These are phyloP conservation scores for Danaus melanippus DNA, from an alignment of 1,140 invertebrate genomes.

Conservation along the genomic window DNA sequence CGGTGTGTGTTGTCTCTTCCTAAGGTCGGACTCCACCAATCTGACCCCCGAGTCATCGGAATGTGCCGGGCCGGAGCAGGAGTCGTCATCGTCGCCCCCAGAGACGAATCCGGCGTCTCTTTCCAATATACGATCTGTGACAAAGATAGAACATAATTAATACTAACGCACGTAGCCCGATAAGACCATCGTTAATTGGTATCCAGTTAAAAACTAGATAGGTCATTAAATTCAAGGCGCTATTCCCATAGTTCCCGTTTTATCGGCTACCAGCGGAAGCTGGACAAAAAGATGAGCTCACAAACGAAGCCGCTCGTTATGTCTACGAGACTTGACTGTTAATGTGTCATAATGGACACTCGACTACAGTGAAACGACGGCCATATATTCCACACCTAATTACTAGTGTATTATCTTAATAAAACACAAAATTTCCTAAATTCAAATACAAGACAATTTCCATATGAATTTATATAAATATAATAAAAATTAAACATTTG, in stretches of 20 bases:
- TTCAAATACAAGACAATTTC: too few relatives aligned
- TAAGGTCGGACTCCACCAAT: constrained; percentile 75
- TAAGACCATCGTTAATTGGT: too few relatives aligned
- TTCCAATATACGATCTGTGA: constrained; percentile 72
- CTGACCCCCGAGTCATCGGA: constrained; percentile 83
- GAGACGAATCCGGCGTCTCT: constrained; percentile 82
- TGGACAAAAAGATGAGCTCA: constrained; percentile 35
- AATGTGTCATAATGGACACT: constrained; percentile 15
- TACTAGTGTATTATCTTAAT: too few relatives aligned
- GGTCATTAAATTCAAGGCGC: background rate
- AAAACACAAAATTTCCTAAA: too few relatives aligned
- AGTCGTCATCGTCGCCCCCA: constrained; percentile 78
- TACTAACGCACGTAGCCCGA: background rate
- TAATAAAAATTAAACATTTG: too few relatives aligned
- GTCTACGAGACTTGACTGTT: constrained; percentile 26
- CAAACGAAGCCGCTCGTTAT: constrained; percentile 48
- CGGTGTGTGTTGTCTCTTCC: constrained; percentile 82
- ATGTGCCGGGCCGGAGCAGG: constrained; percentile 76
- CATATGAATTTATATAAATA: too few relatives aligned
- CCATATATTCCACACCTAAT: too few relatives aligned
- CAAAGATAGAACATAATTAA: constrained; percentile 26
- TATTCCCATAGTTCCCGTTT: constrained; percentile 13
- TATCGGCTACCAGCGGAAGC: constrained; percentile 25
- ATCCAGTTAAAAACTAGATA: background rate
- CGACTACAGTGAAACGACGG: background rate